Evolutionary conservation across 2,113 vertebrate genomes (phyloP).

Genomic region (Pachycephala philippinensis): DNA sequence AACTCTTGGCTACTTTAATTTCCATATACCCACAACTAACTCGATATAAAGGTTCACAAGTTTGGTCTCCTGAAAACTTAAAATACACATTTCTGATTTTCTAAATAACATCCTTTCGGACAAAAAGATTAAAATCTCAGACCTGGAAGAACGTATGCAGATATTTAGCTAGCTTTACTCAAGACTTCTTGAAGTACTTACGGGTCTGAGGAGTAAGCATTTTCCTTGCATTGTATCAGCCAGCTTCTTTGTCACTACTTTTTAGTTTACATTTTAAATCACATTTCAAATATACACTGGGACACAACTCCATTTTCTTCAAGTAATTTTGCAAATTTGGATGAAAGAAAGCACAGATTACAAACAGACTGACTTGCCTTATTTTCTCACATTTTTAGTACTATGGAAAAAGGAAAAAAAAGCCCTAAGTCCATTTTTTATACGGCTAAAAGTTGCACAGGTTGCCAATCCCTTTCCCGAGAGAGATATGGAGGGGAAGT

Average conservation of each 20-base stretch:
- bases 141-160: neutral
- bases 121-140: neutral
- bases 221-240: neutral
- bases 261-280: neutral
- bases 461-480: neutral
- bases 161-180: neutral
- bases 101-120: neutral
- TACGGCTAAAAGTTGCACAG: neutral
- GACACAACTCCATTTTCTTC: neutral
- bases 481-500: neutral
- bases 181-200: neutral
- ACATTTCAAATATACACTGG: neutral
- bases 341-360: neutral
- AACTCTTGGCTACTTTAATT: neutral
- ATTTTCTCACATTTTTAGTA: neutral
- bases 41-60: neutral
- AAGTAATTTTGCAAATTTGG: neutral
- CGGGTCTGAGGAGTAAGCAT: neutral
- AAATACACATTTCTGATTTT: neutral
- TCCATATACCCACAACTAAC: neutral
- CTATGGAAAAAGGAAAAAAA: neutral
- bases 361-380: neutral
- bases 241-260: neutral
- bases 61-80: neutral
- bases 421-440: neutral